A percentile compares a stretch with the other conserved stretches of the same genome.
These are phyloP conservation scores for Zoroaster sp. DNA, from an alignment of 53 echinoderm and acorn worm genomes.

Conservation along the genomic window DNA sequence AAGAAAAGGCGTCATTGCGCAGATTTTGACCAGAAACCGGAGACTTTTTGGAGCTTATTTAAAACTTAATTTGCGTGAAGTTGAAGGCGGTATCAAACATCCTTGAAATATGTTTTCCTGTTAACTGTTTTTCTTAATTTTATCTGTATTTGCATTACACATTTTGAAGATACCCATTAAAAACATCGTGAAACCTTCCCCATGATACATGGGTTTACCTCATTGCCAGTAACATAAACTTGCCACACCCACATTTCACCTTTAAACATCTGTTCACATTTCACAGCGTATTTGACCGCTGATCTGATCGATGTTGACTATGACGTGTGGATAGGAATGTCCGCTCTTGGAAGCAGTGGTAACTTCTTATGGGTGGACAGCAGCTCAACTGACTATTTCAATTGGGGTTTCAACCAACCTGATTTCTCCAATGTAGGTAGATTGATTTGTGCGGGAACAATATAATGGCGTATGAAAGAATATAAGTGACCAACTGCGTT, in stretches of 20 bases:
- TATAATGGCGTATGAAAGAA: too few species aligned
- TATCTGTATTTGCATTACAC: background rate
- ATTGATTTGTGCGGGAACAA: too few species aligned
- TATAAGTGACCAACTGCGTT: too few species aligned
- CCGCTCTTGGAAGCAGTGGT: slow-evolving; percentile 50
- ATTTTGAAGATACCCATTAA: background rate
- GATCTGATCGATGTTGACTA: slow-evolving; percentile 53
- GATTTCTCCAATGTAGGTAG: background rate
- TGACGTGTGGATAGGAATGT: slow-evolving; percentile 86
- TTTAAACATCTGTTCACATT: background rate
- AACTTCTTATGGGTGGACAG: slow-evolving; percentile 78
- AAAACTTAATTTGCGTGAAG: too few species aligned
- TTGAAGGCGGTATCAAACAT: too few species aligned
- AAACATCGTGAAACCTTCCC: background rate
- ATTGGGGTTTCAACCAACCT: slow-evolving; percentile 23
- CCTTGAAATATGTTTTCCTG: too few species aligned
- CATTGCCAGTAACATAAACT: background rate
- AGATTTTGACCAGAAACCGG: too few species aligned
- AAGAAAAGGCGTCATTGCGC: too few species aligned
- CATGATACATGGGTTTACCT: background rate
- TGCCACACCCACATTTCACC: background rate
- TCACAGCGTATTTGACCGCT: slow-evolving; percentile 60
- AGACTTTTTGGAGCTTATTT: too few species aligned
- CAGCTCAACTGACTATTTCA: background rate
- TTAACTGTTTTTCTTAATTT: too few species aligned